Evolutionary conservation across 2,797 vertebrate genomes (phyloP).

Genomic region (Myotis daubentonii): DNA sequence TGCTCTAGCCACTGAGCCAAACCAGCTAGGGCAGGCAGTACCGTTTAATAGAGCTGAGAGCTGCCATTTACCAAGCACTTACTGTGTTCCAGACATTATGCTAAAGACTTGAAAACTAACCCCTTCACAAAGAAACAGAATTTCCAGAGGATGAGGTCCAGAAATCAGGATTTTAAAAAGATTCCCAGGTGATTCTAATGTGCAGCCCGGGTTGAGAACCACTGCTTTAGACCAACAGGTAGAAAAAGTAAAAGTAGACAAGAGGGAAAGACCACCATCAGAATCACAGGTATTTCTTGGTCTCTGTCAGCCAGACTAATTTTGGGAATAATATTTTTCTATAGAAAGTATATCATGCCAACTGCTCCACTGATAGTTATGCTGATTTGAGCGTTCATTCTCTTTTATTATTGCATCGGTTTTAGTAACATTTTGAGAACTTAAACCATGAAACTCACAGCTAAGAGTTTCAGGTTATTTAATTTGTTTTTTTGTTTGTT

Average conservation of each 20-base stretch:
- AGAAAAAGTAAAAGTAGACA: not conserved
- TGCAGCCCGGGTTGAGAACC: too few species aligned
- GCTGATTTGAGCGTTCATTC: constrained; percentile 2
- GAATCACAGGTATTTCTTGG: not conserved
- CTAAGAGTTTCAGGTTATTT: not conserved
- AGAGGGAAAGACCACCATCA: not conserved
- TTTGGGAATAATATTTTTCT: not conserved
- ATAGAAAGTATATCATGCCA: not conserved
- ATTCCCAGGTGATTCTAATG: too few species aligned
- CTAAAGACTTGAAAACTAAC: not conserved
- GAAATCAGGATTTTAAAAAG: too few species aligned
- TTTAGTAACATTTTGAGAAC: constrained; percentile 16
- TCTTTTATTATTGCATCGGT: not conserved
- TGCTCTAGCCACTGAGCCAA: too few species aligned
- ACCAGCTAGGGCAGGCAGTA: not conserved
- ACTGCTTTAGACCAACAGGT: not conserved
- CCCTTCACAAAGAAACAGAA: too few species aligned
- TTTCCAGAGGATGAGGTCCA: too few species aligned
- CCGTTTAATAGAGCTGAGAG: not conserved
- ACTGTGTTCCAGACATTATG: not conserved
- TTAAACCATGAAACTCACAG: not conserved
- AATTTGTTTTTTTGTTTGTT: not conserved
- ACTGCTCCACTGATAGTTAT: not conserved
- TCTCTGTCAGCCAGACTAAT: not conserved
- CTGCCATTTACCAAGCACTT: not conserved